Conservation (phyloP, 2,888 invertebrate genomes). For the Caenorhabditis sp. region DNA sequence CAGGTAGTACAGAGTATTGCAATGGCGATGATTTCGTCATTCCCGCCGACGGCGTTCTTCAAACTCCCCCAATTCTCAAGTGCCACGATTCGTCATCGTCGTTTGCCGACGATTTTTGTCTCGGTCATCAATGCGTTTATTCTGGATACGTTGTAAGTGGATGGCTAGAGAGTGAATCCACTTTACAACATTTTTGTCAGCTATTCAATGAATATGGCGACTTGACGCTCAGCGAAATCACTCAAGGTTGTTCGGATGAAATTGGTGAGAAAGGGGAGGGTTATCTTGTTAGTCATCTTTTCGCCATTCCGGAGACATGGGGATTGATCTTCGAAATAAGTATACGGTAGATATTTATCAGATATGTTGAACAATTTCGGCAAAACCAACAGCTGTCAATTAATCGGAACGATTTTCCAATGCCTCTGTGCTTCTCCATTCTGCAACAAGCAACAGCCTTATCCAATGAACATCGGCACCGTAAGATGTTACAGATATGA, state of each 20-base stretch:
- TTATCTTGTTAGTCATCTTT: not conserved
- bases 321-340: too few relatives aligned
- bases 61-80: conserved; percentile 6
- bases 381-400: not conserved
- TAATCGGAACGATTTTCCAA: not conserved
- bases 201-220: not conserved
- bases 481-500: not conserved
- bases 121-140: conserved; percentile 26
- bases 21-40: conserved; percentile 13
- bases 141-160: not conserved
- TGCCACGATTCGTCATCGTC: not conserved
- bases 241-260: not conserved
- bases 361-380: too few relatives aligned
- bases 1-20: conserved; percentile 16
- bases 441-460: not conserved
- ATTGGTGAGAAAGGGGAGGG: not conserved
- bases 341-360: too few relatives aligned
- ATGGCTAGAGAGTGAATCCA: too few relatives aligned
- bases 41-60: conserved; percentile 3
- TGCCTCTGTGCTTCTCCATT: not conserved
- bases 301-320: not conserved
- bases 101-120: conserved; percentile 8
- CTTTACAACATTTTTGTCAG: not conserved
- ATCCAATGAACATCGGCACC: not conserved
- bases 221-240: not conserved